Evolutionary conservation across 2,113 vertebrate species (phyloP).

Genomic region (Phaethornis superciliosus): DNA sequence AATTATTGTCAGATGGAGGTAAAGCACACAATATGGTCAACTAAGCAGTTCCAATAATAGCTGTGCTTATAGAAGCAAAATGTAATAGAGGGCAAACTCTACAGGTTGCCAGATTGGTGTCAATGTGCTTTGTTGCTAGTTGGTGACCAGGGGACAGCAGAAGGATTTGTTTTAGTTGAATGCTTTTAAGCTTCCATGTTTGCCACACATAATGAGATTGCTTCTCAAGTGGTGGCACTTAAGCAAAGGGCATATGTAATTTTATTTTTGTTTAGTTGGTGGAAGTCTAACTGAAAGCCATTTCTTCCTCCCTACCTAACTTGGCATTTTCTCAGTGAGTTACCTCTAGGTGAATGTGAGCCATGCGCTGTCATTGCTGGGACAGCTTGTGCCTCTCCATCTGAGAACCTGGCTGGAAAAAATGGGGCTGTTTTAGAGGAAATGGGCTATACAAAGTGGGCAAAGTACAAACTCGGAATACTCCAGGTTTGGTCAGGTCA

Average conservation of each 20-base stretch:
- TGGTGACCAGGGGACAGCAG: constrained; percentile 32
- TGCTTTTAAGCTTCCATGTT: not conserved
- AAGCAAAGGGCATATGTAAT: not conserved
- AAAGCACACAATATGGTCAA: constrained; percentile 34
- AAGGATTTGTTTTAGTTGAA: constrained; percentile 39
- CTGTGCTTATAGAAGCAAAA: constrained; percentile 44
- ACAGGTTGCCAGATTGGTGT: constrained; percentile 43
- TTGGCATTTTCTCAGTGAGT: not conserved
- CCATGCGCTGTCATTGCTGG: not conserved
- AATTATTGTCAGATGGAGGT: constrained; percentile 47
- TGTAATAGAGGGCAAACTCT: constrained; percentile 24
- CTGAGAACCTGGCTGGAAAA: not conserved
- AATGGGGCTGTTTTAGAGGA: not conserved
- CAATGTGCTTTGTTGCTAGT: constrained; percentile 17
- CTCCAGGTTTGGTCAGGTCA: not conserved
- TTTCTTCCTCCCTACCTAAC: not conserved
- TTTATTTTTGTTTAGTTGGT: constrained; percentile 7
- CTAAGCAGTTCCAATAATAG: constrained; percentile 50
- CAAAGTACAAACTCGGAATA: not conserved
- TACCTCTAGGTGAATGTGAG: not conserved
- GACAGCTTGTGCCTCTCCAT: not conserved
- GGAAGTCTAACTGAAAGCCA: not conserved
- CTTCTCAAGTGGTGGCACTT: constrained; percentile 4
- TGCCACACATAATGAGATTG: not conserved
- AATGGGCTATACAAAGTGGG: not conserved